phyloP scores from a whole-genome alignment of 2,888 invertebrate genomes.

The Campoletis raptor region DNA sequence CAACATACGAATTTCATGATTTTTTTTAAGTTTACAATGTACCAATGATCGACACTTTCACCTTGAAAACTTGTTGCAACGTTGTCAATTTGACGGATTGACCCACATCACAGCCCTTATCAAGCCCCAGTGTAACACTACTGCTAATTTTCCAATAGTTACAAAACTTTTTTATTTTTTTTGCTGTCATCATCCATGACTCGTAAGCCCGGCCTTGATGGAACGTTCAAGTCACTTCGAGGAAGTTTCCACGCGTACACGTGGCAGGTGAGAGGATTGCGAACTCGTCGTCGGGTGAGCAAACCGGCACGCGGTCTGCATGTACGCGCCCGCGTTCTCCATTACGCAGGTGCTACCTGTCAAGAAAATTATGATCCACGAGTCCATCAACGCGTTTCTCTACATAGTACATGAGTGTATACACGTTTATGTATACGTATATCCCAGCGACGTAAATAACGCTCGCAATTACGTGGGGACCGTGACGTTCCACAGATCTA shows the following conservation, averaged over 20 bases:
- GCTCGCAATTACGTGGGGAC: slow-evolving; percentile 48
- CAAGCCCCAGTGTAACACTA: background rate
- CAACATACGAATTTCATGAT: background rate
- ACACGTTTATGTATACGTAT: slow-evolving; percentile 23
- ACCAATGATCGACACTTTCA: background rate
- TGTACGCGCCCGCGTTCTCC: slow-evolving; percentile 60
- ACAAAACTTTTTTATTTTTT: background rate
- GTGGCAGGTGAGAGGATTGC: slow-evolving; percentile 61
- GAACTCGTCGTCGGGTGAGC: slow-evolving; percentile 42
- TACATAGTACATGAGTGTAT: slow-evolving; percentile 16
- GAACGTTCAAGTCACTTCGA: slow-evolving; percentile 36
- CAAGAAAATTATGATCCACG: slow-evolving; percentile 72
- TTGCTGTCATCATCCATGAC: background rate
- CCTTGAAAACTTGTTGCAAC: background rate
- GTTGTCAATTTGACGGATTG: background rate
- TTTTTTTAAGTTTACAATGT: background rate
- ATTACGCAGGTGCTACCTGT: slow-evolving; percentile 69
- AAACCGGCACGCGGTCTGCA: slow-evolving; percentile 43
- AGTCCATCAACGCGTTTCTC: slow-evolving; percentile 68
- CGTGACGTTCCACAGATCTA: slow-evolving; percentile 23
- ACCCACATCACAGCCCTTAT: background rate
- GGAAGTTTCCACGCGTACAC: slow-evolving; percentile 30
- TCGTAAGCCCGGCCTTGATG: slow-evolving; percentile 19
- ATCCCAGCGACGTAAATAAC: slow-evolving; percentile 9
- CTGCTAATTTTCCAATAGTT: background rate